phyloP scores from a whole-genome alignment of 30 jellyfish, hydroid and myxozoan species.

The Cassiopea xamachana region DNA sequence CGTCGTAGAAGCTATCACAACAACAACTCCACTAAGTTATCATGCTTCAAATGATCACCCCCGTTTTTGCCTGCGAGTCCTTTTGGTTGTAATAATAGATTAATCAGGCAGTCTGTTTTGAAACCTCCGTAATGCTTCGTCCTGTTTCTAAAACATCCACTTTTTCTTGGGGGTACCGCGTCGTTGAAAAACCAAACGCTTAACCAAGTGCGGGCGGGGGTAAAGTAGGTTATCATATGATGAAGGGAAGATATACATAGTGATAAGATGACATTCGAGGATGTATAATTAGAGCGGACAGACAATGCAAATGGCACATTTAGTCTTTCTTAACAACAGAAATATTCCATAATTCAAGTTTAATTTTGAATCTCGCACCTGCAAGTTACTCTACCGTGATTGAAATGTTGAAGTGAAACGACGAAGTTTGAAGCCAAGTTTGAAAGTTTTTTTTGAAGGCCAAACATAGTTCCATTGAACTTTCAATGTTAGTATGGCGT shows the following conservation, averaged over 20 bases:
- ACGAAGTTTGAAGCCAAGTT: neutral
- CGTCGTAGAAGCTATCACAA: too few species aligned
- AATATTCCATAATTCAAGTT: neutral
- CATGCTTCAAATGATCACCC: neutral
- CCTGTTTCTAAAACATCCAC: neutral
- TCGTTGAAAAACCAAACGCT: neutral
- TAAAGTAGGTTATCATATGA: neutral
- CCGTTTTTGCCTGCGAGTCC: neutral
- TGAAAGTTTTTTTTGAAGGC: neutral
- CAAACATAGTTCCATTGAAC: neutral
- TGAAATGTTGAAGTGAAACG: neutral
- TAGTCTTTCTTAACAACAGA: constrained; percentile 13
- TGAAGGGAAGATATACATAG: neutral
- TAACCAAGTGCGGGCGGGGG: neutral
- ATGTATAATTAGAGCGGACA: constrained; percentile 13
- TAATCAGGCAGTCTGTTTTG: neutral
- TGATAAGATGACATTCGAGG: neutral
- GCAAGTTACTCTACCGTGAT: constrained; percentile 7
- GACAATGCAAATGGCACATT: constrained; percentile 57
- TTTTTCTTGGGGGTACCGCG: neutral
- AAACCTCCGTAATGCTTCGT: neutral
- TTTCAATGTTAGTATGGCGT: neutral
- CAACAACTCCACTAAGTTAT: neutral
- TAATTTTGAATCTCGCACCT: constrained; percentile 10
- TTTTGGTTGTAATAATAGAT: neutral